phyloP scores from a whole-genome alignment of 2,113 vertebrate genomes.

The Ciconia maguari region DNA sequence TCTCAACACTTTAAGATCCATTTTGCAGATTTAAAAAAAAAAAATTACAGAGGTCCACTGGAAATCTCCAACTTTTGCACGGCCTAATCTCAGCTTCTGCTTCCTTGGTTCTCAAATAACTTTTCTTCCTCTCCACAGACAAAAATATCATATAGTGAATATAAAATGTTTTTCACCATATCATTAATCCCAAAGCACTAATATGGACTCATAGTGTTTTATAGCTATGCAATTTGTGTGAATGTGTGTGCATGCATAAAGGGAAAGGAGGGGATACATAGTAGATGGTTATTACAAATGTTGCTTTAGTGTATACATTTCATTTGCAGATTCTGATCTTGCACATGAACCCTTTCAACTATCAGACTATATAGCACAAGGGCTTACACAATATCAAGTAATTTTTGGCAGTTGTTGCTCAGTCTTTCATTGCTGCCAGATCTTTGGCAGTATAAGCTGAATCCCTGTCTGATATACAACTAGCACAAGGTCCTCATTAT shows the following conservation, averaged over 20 bases:
- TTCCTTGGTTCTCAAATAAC: neutral
- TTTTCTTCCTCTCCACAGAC: neutral
- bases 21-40: neutral
- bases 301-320: constrained; percentile 8
- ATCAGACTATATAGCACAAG: constrained; percentile 38
- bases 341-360: neutral
- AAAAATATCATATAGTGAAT: neutral
- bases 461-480: constrained; percentile 36
- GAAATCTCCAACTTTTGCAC: neutral
- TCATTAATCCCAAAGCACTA: neutral
- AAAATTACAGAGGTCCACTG: neutral
- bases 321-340: constrained; percentile 34
- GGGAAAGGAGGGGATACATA: neutral
- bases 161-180: neutral
- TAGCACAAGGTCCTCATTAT: constrained; percentile 68
- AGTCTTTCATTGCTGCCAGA: constrained; percentile 24
- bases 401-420: constrained; percentile 63
- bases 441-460: constrained; percentile 51
- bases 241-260: neutral
- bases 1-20: neutral
- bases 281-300: constrained; percentile 15
- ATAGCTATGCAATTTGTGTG: neutral
- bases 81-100: neutral
- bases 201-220: neutral
- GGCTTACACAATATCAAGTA: constrained; percentile 51